Evolutionary conservation across 1,140 invertebrate genomes (phyloP).

Genomic region (Lordiphosa clarofinis): DNA sequence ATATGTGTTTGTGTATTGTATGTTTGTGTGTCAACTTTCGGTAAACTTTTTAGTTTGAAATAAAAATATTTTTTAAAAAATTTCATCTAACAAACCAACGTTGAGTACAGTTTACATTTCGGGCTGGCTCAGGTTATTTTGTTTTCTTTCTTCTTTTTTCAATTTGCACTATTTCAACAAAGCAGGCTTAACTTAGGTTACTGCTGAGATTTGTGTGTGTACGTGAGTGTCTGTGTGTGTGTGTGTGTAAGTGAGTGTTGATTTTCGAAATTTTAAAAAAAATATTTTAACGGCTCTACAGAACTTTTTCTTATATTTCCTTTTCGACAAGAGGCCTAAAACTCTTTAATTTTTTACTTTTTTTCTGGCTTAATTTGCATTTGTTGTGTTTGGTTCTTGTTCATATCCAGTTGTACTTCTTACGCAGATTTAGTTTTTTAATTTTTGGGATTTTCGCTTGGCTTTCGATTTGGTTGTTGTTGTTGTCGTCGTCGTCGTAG

Average conservation of each 20-base stretch:
- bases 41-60: constrained; percentile 56
- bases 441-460: constrained; percentile 56
- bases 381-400: constrained; percentile 14
- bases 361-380: constrained; percentile 6
- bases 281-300: constrained; percentile 58
- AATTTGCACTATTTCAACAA: constrained; percentile 53
- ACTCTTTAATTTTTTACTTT: constrained; percentile 8
- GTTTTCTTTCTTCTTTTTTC: constrained; percentile 23
- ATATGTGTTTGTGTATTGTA: constrained; percentile 26
- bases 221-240: constrained; percentile 9
- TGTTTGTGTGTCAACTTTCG: constrained; percentile 66
- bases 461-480: constrained; percentile 38
- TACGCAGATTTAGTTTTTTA: constrained; percentile 70
- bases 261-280: constrained; percentile 59
- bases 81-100: constrained; percentile 74
- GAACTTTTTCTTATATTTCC: constrained; percentile 16
- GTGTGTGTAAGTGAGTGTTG: constrained; percentile 22
- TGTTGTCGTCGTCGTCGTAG: constrained; percentile 20
- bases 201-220: constrained; percentile 27
- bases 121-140: constrained; percentile 36
- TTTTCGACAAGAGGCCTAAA: constrained; percentile 43
- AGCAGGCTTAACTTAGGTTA: constrained; percentile 12
- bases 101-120: constrained; percentile 73
- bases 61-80: constrained; percentile 69
- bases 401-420: constrained; percentile 70